phyloP scores from a whole-genome alignment of 2,797 vertebrate species.

The Australoheros facetus region DNA sequence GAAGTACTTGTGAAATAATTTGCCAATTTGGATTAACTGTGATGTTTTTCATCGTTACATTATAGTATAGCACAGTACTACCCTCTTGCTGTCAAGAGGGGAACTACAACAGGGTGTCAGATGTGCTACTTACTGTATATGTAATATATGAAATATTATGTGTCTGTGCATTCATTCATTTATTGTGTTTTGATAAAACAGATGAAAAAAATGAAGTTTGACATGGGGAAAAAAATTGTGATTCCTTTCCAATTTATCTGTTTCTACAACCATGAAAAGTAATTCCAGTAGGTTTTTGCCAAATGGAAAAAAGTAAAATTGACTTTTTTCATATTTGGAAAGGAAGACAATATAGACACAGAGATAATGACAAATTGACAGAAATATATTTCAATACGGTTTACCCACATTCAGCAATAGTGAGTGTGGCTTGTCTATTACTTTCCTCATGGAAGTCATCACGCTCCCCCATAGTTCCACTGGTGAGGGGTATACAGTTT shows the following conservation, averaged over 20 bases:
- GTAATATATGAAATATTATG: not conserved
- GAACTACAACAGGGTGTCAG: not conserved
- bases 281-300: slow-evolving; percentile 15
- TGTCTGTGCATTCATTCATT: slow-evolving; percentile 8
- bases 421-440: slow-evolving; percentile 57
- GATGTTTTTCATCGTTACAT: not conserved
- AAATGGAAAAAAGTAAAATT: slow-evolving; percentile 30
- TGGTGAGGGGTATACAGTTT: slow-evolving; percentile 44
- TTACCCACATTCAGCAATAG: slow-evolving; percentile 43
- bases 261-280: slow-evolving; percentile 19
- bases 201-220: slow-evolving; percentile 2
- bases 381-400: slow-evolving; percentile 41
- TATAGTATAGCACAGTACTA: not conserved
- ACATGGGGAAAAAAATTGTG: slow-evolving; percentile 8
- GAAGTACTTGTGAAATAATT: not conserved
- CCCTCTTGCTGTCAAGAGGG: slow-evolving; percentile 22
- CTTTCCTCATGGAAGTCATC: slow-evolving; percentile 61
- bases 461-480: slow-evolving; percentile 27
- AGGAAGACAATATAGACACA: slow-evolving; percentile 39
- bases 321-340: slow-evolving; percentile 31
- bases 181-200: slow-evolving; percentile 9
- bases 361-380: slow-evolving; percentile 46
- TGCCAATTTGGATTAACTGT: not conserved
- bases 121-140: not conserved
- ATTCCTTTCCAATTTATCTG: slow-evolving; percentile 23